These are phyloP conservation scores for Parasteatoda lunata DNA, from an alignment of 2,888 invertebrate species.

Conservation along the genomic window DNA sequence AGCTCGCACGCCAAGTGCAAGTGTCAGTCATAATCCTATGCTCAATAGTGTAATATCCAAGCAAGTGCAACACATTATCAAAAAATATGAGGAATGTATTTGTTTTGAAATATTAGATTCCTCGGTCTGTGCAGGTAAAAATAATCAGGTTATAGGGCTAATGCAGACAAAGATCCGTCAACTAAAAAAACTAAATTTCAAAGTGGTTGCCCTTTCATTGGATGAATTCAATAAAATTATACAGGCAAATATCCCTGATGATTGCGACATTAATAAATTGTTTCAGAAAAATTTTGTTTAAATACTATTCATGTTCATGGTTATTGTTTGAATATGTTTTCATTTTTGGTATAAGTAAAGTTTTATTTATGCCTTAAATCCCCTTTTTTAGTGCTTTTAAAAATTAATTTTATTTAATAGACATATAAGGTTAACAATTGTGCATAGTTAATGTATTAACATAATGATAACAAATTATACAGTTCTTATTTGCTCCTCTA, in stretches of 20 bases:
- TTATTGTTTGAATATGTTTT: too few species aligned
- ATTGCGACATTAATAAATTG: too few species aligned
- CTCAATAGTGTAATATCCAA: conserved; percentile 38
- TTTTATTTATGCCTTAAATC: too few species aligned
- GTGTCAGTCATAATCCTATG: conserved; percentile 11
- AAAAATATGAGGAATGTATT: conserved; percentile 11
- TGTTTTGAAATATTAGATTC: conserved; percentile 64
- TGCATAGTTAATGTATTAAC: too few species aligned
- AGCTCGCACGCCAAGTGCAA: not conserved
- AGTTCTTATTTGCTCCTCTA: too few species aligned
- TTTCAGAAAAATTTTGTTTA: too few species aligned
- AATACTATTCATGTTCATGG: too few species aligned
- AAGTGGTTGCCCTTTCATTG: conserved; percentile 40
- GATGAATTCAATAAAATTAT: conserved; percentile 32
- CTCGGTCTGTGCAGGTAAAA: conserved; percentile 29
- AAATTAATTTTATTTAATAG: too few species aligned
- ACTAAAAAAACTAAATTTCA: conserved; percentile 38
- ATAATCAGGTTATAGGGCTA: conserved; percentile 35
- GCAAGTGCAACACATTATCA: conserved; percentile 8
- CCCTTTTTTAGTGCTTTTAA: too few species aligned
- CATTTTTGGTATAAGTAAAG: too few species aligned
- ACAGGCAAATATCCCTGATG: not conserved
- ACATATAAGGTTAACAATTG: too few species aligned
- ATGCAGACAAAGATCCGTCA: conserved; percentile 64
- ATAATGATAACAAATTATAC: too few species aligned